These are phyloP conservation scores for Climacteris rufus DNA, from an alignment of 2,113 vertebrate genomes.

Conservation along the genomic window DNA sequence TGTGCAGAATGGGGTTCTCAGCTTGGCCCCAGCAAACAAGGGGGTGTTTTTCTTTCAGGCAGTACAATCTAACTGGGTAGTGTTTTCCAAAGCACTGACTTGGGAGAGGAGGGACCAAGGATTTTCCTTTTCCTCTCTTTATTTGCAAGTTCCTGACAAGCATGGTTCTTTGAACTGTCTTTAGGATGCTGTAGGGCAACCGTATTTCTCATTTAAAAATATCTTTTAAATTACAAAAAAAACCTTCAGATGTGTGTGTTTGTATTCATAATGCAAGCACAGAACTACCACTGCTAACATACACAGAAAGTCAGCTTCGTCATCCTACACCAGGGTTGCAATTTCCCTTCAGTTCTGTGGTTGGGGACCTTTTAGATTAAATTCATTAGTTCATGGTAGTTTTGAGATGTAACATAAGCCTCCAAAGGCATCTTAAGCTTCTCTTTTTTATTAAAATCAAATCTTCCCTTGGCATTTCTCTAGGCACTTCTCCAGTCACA, in stretches of 20 bases:
- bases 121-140: background rate
- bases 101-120: background rate
- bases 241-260: background rate
- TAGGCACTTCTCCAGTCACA: slow-evolving; percentile 54
- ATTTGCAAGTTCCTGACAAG: background rate
- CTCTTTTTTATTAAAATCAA: slow-evolving; percentile 71
- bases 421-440: slow-evolving; percentile 57
- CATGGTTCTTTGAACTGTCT: background rate
- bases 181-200: background rate
- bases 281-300: background rate
- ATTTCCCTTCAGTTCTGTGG: background rate
- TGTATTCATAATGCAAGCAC: background rate
- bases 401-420: slow-evolving; percentile 60
- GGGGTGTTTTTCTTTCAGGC: background rate
- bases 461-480: slow-evolving; percentile 68
- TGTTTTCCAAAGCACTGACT: background rate
- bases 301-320: background rate
- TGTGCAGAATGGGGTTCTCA: background rate
- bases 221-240: background rate
- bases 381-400: slow-evolving; percentile 63
- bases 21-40: background rate
- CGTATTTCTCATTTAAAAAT: background rate
- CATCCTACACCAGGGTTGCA: background rate
- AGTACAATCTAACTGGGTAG: background rate
- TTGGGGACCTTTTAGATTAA: slow-evolving; percentile 63